Conservation (phyloP, 2,113 vertebrate species). For the Salvelinus sp. region DNA sequence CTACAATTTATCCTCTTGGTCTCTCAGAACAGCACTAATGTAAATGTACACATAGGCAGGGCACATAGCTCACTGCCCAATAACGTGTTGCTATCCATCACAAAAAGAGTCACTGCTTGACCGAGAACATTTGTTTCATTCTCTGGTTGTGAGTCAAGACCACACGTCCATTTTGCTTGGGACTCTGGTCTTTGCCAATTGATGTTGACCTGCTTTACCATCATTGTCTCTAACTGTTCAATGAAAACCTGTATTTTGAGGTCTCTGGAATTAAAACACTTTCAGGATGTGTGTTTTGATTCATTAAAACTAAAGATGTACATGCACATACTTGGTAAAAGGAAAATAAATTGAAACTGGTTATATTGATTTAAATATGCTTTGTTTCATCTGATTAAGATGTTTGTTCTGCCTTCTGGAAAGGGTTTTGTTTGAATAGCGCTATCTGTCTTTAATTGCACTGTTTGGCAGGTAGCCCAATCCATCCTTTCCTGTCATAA, state of each 20-base stretch:
- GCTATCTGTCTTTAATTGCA: constrained; percentile 39
- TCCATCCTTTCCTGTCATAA: constrained; percentile 44
- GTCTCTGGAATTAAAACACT: not conserved
- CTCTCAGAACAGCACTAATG: constrained; percentile 28
- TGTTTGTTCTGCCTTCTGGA: not conserved
- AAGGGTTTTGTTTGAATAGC: constrained; percentile 16
- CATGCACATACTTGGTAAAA: not conserved
- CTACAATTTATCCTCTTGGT: constrained; percentile 15
- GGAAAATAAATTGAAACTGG: not conserved
- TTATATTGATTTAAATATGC: constrained; percentile 2
- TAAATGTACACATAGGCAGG: constrained; percentile 49
- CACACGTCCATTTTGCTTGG: not conserved
- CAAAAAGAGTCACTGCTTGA: constrained; percentile 32
- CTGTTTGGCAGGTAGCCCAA: constrained; percentile 47
- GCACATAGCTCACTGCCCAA: constrained; percentile 17
- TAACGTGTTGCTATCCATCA: constrained; percentile 56
- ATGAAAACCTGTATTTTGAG: not conserved
- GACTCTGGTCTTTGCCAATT: not conserved
- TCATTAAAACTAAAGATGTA: not conserved
- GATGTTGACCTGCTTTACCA: not conserved
- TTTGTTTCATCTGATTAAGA: not conserved
- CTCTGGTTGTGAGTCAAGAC: not conserved
- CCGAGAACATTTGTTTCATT: constrained; percentile 46
- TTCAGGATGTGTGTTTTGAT: not conserved
- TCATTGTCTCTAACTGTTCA: not conserved